phyloP scores from a whole-genome alignment of 2,113 vertebrate species.

The Drymodes brunneopygia region DNA sequence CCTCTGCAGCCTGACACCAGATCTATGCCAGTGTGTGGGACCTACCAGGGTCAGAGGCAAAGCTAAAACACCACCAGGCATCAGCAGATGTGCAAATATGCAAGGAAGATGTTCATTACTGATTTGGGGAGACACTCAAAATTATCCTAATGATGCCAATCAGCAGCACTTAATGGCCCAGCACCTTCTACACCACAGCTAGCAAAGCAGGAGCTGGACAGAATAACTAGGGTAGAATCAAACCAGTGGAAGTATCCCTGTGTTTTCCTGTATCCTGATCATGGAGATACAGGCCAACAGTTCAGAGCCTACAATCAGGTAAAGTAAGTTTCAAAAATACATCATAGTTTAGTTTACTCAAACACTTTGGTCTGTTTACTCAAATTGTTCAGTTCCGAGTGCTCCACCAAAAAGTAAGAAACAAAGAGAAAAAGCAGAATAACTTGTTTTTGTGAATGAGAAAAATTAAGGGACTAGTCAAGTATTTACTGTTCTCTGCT shows the following conservation, averaged over 20 bases:
- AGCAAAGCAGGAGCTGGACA: not conserved
- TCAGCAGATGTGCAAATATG: not conserved
- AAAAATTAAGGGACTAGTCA: not conserved
- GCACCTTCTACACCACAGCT: not conserved
- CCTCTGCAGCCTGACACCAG: not conserved
- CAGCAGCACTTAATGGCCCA: not conserved
- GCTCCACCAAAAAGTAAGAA: not conserved
- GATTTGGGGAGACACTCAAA: not conserved
- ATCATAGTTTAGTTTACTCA: not conserved
- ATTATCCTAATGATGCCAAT: not conserved
- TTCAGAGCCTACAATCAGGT: not conserved
- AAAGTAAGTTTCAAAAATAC: not conserved
- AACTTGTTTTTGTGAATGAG: not conserved
- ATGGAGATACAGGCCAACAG: too few relatives aligned
- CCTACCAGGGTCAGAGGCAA: not conserved
- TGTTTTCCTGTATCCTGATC: too few relatives aligned
- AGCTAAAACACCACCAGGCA: not conserved
- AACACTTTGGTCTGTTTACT: not conserved
- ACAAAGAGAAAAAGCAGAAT: not conserved
- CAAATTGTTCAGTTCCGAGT: not conserved
- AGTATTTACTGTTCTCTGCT: not conserved
- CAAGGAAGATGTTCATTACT: not conserved
- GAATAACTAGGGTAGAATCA: not conserved
- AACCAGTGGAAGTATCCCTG: not conserved
- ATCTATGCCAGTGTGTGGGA: accelerated